Percentiles rank a stretch among this genome's conserved stretches.
These are phyloP conservation scores for Omphaloscelis lunosa DNA, from an alignment of 2,888 invertebrate genomes.

Conservation along the genomic window DNA sequence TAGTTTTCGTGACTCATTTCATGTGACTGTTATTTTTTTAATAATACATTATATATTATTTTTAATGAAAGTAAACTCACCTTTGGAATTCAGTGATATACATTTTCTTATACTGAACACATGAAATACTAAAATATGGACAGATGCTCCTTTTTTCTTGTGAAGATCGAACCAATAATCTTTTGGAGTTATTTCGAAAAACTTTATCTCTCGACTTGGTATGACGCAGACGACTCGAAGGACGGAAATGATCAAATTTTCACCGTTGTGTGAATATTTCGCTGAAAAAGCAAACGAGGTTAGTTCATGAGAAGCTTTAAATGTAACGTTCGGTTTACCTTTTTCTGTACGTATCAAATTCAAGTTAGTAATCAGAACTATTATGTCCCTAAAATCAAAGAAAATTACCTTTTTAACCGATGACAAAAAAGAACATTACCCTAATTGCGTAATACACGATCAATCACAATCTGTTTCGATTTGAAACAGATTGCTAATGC, in stretches of 20 bases:
- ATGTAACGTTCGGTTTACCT: not conserved
- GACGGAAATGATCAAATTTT: conserved; percentile 67
- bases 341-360: not conserved
- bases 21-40: too few relatives aligned
- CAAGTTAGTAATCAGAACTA: not conserved
- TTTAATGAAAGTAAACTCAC: conserved; percentile 44
- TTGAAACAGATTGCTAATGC: too few relatives aligned
- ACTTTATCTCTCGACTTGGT: conserved; percentile 59
- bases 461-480: too few relatives aligned
- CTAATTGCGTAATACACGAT: too few relatives aligned
- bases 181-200: conserved; percentile 61
- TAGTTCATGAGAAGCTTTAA: not conserved
- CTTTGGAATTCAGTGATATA: conserved; percentile 57
- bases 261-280: conserved; percentile 67
- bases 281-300: conserved; percentile 50
- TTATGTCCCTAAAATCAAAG: not conserved
- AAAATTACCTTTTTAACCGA: not conserved
- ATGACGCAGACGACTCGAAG: conserved; percentile 67
- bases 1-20: not conserved
- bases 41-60: too few relatives aligned
- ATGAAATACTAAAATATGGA: conserved; percentile 67
- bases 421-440: too few relatives aligned
- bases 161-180: conserved; percentile 70
- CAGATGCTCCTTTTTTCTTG: conserved; percentile 62
- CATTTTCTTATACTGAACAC: conserved; percentile 71